A percentile compares a stretch with the other conserved stretches of the same genome.
These are phyloP conservation scores for Neodiprion lecontei DNA, from an alignment of 1,140 invertebrate genomes.

Conservation along the genomic window DNA sequence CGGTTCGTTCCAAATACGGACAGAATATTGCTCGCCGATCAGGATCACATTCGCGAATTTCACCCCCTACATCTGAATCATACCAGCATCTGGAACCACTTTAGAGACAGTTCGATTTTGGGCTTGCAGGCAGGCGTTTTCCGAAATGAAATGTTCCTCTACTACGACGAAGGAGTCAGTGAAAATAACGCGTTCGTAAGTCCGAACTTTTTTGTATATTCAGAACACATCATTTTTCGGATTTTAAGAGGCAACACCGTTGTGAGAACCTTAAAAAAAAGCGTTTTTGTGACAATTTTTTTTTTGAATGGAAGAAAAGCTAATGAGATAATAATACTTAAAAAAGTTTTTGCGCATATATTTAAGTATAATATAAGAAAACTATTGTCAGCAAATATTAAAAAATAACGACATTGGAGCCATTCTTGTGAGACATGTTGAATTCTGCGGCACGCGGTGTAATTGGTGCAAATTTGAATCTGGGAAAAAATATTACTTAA, in stretches of 20 bases:
- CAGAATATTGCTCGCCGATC: constrained; percentile 23
- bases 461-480: too few relatives aligned
- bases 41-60: constrained; percentile 23
- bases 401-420: too few relatives aligned
- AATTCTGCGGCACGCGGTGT: too few relatives aligned
- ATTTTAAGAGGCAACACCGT: background rate
- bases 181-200: constrained; percentile 43
- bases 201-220: background rate
- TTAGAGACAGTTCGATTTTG: constrained; percentile 16
- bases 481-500: too few relatives aligned
- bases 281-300: background rate
- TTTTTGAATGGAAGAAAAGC: background rate
- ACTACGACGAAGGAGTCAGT: constrained; percentile 34
- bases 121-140: constrained; percentile 38
- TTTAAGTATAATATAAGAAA: too few relatives aligned
- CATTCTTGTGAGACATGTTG: too few relatives aligned
- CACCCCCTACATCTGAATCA: constrained; percentile 6
- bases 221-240: background rate
- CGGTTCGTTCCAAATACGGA: constrained; percentile 29
- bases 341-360: too few relatives aligned
- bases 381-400: too few relatives aligned
- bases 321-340: too few relatives aligned
- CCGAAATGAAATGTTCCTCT: constrained; percentile 35
- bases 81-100: constrained; percentile 11
- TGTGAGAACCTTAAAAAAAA: constrained; percentile 7